phyloP scores from a whole-genome alignment of 1,140 invertebrate genomes.

The Phymastichus coffea region DNA sequence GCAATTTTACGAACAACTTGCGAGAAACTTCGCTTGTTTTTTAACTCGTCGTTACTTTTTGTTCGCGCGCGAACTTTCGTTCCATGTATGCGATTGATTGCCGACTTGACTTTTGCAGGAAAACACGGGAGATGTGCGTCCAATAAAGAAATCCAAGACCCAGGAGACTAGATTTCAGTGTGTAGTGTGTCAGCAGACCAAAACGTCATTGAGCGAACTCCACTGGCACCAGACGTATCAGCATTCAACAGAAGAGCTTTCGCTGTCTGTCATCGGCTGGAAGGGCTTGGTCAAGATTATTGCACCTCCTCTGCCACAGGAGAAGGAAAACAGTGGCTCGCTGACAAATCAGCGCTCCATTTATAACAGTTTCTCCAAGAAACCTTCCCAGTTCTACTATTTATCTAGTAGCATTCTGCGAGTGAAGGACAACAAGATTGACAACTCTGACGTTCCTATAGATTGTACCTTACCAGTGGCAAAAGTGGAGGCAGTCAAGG shows the following conservation, averaged over 20 bases:
- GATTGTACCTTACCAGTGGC: slow-evolving; percentile 15
- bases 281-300: slow-evolving; percentile 34
- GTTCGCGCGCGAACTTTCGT: no score
- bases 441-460: neutral
- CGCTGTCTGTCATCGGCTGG: slow-evolving; percentile 38
- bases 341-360: slow-evolving; percentile 16
- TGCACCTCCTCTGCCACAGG: neutral
- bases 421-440: slow-evolving; percentile 9
- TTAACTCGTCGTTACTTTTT: no score
- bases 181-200: slow-evolving; percentile 38
- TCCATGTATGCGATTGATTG: no score
- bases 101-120: no score
- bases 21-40: no score
- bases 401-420: slow-evolving; percentile 21
- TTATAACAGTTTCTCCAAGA: slow-evolving; percentile 21
- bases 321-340: slow-evolving; percentile 23
- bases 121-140: slow-evolving; percentile 1
- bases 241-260: slow-evolving; percentile 41
- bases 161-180: slow-evolving; percentile 34
- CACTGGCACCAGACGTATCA: slow-evolving; percentile 40
- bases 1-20: no score
- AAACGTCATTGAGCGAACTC: slow-evolving; percentile 32
- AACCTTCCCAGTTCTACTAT: slow-evolving; percentile 26
- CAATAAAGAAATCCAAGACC: slow-evolving; percentile 14
- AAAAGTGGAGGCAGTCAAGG: neutral